Conservation (phyloP, 2,113 vertebrate genomes). For the Excalfactoria chinensis region DNA sequence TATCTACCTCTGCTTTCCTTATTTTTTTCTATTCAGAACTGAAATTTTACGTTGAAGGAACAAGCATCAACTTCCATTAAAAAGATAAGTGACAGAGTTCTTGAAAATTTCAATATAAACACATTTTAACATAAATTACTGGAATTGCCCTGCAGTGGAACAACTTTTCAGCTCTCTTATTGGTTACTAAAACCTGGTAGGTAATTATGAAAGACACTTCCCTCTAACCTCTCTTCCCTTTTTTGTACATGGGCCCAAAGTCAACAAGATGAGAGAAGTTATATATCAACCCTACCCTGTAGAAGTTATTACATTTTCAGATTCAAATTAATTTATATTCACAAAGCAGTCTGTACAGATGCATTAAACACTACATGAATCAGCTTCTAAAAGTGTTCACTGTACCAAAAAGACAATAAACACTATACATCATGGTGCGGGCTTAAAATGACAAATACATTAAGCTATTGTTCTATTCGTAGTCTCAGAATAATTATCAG, state of each 20-base stretch:
- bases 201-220: neutral
- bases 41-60: neutral
- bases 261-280: slow-evolving; percentile 2
- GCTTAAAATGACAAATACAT: slow-evolving; percentile 56
- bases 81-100: neutral
- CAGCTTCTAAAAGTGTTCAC: slow-evolving; percentile 38
- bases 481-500: slow-evolving; percentile 51
- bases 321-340: slow-evolving; percentile 44
- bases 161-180: neutral
- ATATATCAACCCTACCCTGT: neutral
- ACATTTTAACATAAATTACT: neutral
- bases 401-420: slow-evolving; percentile 8
- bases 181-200: neutral
- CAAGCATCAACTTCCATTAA: neutral
- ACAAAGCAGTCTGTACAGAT: slow-evolving; percentile 47
- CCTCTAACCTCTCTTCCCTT: neutral
- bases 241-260: neutral
- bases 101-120: neutral
- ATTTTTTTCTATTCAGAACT: neutral
- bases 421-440: neutral
- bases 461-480: slow-evolving; percentile 36
- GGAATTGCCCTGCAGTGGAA: neutral
- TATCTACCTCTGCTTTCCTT: neutral
- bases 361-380: slow-evolving; percentile 36
- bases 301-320: slow-evolving; percentile 41